phyloP scores from a whole-genome alignment of 1,140 invertebrate species.

The Cotesia typhae region DNA sequence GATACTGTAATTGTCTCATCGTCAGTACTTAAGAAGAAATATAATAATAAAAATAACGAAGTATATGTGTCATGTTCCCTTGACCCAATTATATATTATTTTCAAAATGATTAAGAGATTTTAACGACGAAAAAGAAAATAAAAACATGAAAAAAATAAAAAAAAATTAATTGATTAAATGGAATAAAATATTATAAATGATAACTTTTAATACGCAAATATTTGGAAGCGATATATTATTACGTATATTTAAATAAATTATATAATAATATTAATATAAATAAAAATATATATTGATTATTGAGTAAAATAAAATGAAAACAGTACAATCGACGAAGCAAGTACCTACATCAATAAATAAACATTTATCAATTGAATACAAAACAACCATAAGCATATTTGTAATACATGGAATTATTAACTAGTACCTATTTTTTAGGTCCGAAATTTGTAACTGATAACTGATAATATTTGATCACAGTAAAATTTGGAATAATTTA shows the following conservation, averaged over 20 bases:
- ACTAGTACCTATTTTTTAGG: slow-evolving; percentile 64
- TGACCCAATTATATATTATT: slow-evolving; percentile 35
- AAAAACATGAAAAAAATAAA: too few species aligned
- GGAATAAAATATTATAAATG: neutral
- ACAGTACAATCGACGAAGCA: slow-evolving; percentile 53
- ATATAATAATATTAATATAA: slow-evolving; percentile 37
- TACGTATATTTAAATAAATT: slow-evolving; percentile 19
- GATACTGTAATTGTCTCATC: slow-evolving; percentile 52
- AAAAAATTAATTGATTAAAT: too few species aligned
- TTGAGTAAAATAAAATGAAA: slow-evolving; percentile 37
- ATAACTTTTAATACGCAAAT: slow-evolving; percentile 45
- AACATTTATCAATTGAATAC: slow-evolving; percentile 41
- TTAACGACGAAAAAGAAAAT: slow-evolving; percentile 27
- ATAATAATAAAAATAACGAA: slow-evolving; percentile 18
- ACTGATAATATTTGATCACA: slow-evolving; percentile 60
- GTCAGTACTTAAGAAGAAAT: slow-evolving; percentile 56
- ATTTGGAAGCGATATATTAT: slow-evolving; percentile 42
- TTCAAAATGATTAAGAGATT: slow-evolving; percentile 44
- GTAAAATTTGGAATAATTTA: slow-evolving; percentile 61
- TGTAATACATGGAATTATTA: slow-evolving; percentile 44
- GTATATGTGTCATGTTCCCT: slow-evolving; percentile 10
- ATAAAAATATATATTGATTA: slow-evolving; percentile 37
- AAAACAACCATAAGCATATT: slow-evolving; percentile 46
- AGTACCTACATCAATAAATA: slow-evolving; percentile 32
- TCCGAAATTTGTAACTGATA: slow-evolving; percentile 63